These are phyloP conservation scores for Drosophila atripex DNA, from an alignment of 2,888 invertebrate species.

Conservation along the genomic window DNA sequence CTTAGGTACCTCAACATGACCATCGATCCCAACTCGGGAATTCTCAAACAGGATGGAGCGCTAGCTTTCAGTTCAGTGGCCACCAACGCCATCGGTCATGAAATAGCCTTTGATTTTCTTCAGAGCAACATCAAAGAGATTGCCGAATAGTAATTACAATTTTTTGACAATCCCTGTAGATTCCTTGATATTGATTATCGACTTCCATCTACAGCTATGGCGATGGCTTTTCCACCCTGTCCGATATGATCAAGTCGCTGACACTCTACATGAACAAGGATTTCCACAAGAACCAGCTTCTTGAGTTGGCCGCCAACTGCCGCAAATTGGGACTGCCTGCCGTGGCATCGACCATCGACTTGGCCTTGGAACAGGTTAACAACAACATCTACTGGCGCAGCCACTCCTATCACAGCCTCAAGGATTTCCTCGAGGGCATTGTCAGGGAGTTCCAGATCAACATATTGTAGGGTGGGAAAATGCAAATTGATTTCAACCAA, in stretches of 20 bases:
- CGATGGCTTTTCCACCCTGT: slow-evolving; percentile 85
- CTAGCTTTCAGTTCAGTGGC: slow-evolving; percentile 86
- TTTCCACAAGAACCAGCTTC: slow-evolving; percentile 82
- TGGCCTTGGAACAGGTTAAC: slow-evolving; percentile 83
- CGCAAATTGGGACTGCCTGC: slow-evolving; percentile 80
- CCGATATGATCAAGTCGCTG: slow-evolving; percentile 85
- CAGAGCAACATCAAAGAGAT: slow-evolving; percentile 83
- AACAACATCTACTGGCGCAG: slow-evolving; percentile 84
- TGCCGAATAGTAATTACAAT: slow-evolving; percentile 82
- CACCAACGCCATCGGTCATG: slow-evolving; percentile 86
- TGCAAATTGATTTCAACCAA: slow-evolving; percentile 50
- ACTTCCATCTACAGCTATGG: slow-evolving; percentile 83
- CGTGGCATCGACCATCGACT: slow-evolving; percentile 80
- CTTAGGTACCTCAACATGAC: slow-evolving; percentile 85
- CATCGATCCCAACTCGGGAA: slow-evolving; percentile 85
- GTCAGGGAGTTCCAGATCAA: slow-evolving; percentile 83
- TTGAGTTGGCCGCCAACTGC: slow-evolving; percentile 78
- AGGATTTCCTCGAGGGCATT: slow-evolving; percentile 81
- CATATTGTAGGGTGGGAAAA: slow-evolving; percentile 72
- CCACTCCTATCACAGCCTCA: slow-evolving; percentile 82
- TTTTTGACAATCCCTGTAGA: background rate
- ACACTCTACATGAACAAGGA: slow-evolving; percentile 85
- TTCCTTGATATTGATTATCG: background rate
- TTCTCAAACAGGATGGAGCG: slow-evolving; percentile 87
- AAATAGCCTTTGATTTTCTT: slow-evolving; percentile 86